These are phyloP conservation scores for Heliconius erato DNA, from an alignment of 2,888 invertebrate genomes.

Conservation along the genomic window DNA sequence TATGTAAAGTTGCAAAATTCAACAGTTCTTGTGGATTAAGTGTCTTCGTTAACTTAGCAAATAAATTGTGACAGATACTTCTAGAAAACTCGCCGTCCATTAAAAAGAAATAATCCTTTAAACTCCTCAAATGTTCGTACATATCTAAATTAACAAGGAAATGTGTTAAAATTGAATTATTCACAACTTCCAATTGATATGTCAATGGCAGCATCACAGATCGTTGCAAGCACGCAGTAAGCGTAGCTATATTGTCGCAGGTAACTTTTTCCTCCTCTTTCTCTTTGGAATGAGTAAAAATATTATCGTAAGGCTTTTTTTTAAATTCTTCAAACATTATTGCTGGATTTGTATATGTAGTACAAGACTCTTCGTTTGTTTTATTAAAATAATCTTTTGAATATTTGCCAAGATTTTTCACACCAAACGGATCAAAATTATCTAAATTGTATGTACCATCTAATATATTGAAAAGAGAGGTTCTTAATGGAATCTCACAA, in stretches of 20 bases:
- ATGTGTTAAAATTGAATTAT: constrained; percentile 90
- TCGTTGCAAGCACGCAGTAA: constrained; percentile 87
- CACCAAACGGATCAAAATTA: constrained; percentile 79
- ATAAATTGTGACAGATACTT: constrained; percentile 89
- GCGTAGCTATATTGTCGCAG: constrained; percentile 78
- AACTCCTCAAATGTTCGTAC: constrained; percentile 89
- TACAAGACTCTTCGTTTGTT: constrained; percentile 65
- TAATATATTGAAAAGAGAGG: constrained; percentile 77
- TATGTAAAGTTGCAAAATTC: constrained; percentile 89
- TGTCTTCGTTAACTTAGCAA: constrained; percentile 88
- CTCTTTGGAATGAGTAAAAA: constrained; percentile 66
- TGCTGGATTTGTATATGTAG: constrained; percentile 74
- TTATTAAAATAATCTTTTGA: constrained; percentile 68
- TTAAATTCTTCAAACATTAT: constrained; percentile 76
- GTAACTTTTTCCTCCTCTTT: constrained; percentile 65
- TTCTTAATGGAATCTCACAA: constrained; percentile 50
- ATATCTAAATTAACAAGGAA: constrained; percentile 88
- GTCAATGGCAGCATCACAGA: constrained; percentile 89
- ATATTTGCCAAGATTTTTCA: constrained; percentile 66
- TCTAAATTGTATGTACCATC: constrained; percentile 81
- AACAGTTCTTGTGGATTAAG: constrained; percentile 88
- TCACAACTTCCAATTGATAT: constrained; percentile 89
- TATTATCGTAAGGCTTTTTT: constrained; percentile 77
- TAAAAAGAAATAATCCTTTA: constrained; percentile 92
- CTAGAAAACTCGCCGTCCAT: constrained; percentile 93